Evolutionary conservation across 2,113 vertebrate species (phyloP).

Genomic region (Regulus satrapa): DNA sequence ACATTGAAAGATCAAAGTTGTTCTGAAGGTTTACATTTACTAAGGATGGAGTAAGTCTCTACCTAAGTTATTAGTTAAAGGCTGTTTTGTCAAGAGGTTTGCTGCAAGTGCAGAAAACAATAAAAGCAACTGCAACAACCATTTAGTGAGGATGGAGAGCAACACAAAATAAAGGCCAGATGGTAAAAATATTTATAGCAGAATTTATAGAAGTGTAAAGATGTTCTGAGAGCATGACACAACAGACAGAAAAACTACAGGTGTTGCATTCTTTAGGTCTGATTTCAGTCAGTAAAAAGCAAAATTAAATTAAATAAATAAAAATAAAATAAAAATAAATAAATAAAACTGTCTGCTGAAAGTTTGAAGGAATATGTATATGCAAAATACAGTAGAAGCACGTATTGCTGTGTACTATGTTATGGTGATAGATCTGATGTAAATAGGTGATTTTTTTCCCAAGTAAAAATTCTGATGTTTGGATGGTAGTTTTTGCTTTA

Average conservation of each 20-base stretch:
- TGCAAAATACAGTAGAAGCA: neutral
- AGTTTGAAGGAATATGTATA: neutral
- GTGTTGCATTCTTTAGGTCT: neutral
- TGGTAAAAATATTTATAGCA: neutral
- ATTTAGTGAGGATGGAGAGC: neutral
- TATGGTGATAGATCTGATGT: neutral
- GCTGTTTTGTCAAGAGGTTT: neutral
- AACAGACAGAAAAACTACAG: slow-evolving; percentile 7
- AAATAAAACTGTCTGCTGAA: no score
- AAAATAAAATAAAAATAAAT: no score
- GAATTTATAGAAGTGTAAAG: neutral
- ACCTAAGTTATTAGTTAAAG: neutral
- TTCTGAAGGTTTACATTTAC: neutral
- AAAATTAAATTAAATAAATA: no score
- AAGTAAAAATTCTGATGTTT: neutral
- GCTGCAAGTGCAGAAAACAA: neutral
- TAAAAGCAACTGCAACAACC: neutral
- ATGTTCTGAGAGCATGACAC: neutral
- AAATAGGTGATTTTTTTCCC: neutral
- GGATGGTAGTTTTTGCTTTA: neutral
- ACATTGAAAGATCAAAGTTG: neutral
- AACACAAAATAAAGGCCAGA: neutral
- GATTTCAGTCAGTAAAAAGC: neutral
- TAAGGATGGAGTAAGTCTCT: neutral
- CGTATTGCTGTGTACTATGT: neutral